Base-by-base conservation (phyloP, 1,140 invertebrate species). In the Mylabris phalerata region DNA sequence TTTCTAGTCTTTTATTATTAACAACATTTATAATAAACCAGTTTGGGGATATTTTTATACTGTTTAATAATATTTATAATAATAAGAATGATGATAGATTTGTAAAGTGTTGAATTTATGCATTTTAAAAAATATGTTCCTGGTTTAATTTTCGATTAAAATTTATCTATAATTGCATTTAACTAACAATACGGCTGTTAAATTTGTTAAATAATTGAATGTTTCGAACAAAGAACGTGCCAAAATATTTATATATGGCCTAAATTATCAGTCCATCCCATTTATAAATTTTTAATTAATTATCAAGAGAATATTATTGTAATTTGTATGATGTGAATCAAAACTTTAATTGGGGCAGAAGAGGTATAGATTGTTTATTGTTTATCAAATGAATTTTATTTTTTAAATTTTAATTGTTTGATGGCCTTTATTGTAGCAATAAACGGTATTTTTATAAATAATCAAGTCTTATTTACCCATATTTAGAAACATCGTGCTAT, bases 231-330 rank as follows among this genome's bases (percentile, higher is more conserved):
- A 52, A 26, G 42, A 54, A 54, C 45, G 51, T 54, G 51, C 51
- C 51, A 54, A 54, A 54, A 54, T 4, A 32, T 5, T 4, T 5
- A 32, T 32, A 0, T 32, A 32, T 45, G 51, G 51, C 51, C 51
- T 54, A 46, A 54, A 54, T 42, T 54, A 42, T 26, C 51, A 54
- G 51, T 54, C 51, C 51, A 54, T 54, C 51, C 51, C 41, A 54
- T 54, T 54, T 32, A 5, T 32, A 32, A 32, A 32, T 32, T 32
- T 32, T 32, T 32, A 32, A 19, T 19, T 19, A 19, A 19, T 19
- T 19, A 19, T 32, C 7, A 32, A 32, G 4, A 32, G 4, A 32
- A 7, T 32, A 7, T 4, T 32, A 5, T 5, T 5, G 32, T 32
- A 32, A 32, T 32, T 32, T 32, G 32, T 32, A 32, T 32, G 7